These are phyloP conservation scores for Solenodon paradoxus DNA, from an alignment of 2,113 vertebrate species.

Conservation along the genomic window DNA sequence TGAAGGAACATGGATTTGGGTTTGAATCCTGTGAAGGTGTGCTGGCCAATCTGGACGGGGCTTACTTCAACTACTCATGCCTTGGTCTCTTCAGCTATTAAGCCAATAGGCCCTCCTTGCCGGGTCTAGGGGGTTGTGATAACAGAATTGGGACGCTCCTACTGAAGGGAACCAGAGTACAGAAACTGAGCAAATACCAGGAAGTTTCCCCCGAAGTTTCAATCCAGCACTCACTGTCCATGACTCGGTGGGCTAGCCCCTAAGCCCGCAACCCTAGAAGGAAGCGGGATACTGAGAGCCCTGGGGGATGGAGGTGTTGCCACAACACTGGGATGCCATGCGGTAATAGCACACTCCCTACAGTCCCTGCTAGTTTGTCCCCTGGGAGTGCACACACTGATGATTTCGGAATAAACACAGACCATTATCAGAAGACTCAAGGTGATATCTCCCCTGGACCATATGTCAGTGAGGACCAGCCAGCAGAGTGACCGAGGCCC, in stretches of 20 bases:
- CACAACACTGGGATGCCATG: neutral
- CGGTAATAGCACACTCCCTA: fast-evolving
- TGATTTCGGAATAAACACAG: slow-evolving; percentile 35
- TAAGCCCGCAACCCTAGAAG: neutral
- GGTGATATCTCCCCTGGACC: neutral
- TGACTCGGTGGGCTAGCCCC: too few species aligned
- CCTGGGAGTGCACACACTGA: neutral
- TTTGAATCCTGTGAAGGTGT: neutral
- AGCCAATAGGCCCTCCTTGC: neutral
- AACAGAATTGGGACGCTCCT: too few species aligned
- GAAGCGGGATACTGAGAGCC: neutral
- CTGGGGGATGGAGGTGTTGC: neutral
- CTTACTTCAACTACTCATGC: neutral
- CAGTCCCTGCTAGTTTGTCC: neutral
- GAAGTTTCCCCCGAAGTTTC: neutral
- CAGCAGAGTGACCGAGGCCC: slow-evolving; percentile 54
- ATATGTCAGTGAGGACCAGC: slow-evolving; percentile 15
- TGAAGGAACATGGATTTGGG: neutral
- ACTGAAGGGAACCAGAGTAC: too few species aligned
- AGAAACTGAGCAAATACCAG: neutral
- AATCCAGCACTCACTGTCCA: neutral
- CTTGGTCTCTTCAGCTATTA: neutral
- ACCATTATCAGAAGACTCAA: slow-evolving; percentile 51
- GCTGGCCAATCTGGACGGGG: neutral
- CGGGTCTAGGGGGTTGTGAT: too few species aligned